These are phyloP conservation scores for Apostichopus japonicus DNA, from an alignment of 35 echinoderm and acorn worm genomes.

Conservation along the genomic window DNA sequence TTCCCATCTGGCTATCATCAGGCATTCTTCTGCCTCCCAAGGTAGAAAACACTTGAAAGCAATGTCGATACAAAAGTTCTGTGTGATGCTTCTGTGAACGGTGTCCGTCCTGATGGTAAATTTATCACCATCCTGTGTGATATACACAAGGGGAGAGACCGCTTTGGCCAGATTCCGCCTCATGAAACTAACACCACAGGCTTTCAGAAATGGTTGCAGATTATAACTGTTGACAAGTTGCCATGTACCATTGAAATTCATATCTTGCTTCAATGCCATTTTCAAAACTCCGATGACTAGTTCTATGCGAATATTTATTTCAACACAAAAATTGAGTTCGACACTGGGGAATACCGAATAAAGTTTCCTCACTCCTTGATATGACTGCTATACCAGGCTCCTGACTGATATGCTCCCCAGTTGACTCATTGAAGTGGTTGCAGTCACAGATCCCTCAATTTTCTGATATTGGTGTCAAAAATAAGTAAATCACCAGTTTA, in stretches of 20 bases:
- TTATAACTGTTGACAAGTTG: conserved; percentile 48
- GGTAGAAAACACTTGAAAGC: conserved; percentile 61
- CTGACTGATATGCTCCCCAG: no score
- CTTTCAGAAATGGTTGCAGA: conserved; percentile 66
- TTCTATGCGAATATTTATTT: no score
- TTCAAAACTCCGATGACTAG: no score
- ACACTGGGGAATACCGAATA: no score
- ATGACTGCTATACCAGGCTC: no score
- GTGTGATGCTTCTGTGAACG: conserved; percentile 27
- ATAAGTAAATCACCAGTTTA: no score
- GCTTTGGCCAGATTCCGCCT: conserved; percentile 56
- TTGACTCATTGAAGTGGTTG: no score
- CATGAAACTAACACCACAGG: conserved; percentile 55
- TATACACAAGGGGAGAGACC: conserved; percentile 60
- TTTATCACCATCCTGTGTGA: conserved; percentile 50
- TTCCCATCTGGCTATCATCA: conserved; percentile 61
- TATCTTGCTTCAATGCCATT: conserved; percentile 2
- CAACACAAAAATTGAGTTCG: no score
- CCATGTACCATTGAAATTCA: conserved; percentile 38
- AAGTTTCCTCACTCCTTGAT: no score
- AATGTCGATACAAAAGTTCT: conserved; percentile 47
- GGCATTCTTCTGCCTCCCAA: conserved; percentile 63
- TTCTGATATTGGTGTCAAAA: no score
- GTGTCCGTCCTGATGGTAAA: conserved; percentile 68
- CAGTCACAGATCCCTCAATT: no score